Conservation (phyloP, 2,888 invertebrate species). For the Apotomis turbidana region DNA sequence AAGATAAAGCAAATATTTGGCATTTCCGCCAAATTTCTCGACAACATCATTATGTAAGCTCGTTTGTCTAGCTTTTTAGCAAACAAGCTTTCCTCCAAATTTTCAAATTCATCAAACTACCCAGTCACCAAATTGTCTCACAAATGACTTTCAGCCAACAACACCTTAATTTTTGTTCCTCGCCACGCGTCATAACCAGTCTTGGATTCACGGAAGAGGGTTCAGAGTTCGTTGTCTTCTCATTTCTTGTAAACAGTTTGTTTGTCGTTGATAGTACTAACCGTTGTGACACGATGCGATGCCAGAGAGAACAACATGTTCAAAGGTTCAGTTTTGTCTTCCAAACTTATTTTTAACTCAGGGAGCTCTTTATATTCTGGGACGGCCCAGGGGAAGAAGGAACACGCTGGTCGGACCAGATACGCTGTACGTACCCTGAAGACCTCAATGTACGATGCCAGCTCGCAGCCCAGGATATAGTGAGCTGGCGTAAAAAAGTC, state of each 20-base stretch:
- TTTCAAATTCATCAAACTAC: slow-evolving; percentile 27
- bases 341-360: no score
- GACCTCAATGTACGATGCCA: no score
- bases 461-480: no score
- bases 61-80: background rate
- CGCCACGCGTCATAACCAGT: background rate
- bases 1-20: no score
- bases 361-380: no score
- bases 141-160: background rate
- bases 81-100: background rate
- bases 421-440: no score
- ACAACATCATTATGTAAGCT: no score
- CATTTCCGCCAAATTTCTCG: no score
- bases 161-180: slow-evolving; percentile 17
- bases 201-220: background rate
- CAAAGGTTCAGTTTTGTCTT: background rate
- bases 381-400: no score
- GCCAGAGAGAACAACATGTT: slow-evolving; percentile 12
- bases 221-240: background rate
- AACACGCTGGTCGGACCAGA: no score
- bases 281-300: slow-evolving; percentile 25
- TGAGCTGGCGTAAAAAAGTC: no score
- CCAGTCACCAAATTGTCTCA: slow-evolving; percentile 1
- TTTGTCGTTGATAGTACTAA: slow-evolving; percentile 35
- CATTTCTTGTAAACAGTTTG: slow-evolving; percentile 38